A percentile compares a stretch with the other conserved stretches of the same genome.
These are phyloP conservation scores for Philereme transversata DNA, from an alignment of 2,888 invertebrate species.

Conservation along the genomic window DNA sequence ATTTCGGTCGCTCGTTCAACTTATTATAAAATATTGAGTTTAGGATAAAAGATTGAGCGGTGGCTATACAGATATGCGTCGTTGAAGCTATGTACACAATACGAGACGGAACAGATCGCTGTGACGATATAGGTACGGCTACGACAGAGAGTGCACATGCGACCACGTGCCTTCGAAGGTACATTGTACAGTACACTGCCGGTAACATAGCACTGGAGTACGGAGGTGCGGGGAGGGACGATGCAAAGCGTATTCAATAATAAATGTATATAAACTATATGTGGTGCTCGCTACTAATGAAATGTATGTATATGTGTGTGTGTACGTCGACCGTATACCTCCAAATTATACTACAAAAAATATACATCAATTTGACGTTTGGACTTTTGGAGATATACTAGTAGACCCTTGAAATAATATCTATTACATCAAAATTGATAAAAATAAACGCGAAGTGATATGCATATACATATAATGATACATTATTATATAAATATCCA, in stretches of 20 bases:
- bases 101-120: conserved; percentile 2
- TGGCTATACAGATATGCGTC: conserved; percentile 23
- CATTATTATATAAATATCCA: conserved; percentile 1
- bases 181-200: conserved; percentile 25
- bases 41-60: conserved; percentile 7
- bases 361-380: conserved; percentile 2
- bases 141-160: conserved; percentile 16
- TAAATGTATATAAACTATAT: conserved; percentile 33
- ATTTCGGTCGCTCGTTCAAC: neutral
- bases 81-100: conserved; percentile 15
- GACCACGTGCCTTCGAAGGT: conserved; percentile 11
- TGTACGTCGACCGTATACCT: conserved; percentile 25
- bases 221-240: conserved; percentile 53
- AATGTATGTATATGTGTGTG: conserved; percentile 26
- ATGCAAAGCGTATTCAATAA: conserved; percentile 70
- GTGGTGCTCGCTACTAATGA: conserved; percentile 43
- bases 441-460: conserved; percentile 21
- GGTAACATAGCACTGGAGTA: conserved; percentile 52
- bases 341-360: conserved; percentile 9
- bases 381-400: conserved; percentile 13
- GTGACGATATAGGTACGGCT: conserved; percentile 4
- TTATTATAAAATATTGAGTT: neutral
- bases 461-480: conserved; percentile 15
- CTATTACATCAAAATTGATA: conserved; percentile 28
- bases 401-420: conserved; percentile 11